Base-by-base conservation (phyloP, 2,113 vertebrate genomes). In the Hyla sarda region DNA sequence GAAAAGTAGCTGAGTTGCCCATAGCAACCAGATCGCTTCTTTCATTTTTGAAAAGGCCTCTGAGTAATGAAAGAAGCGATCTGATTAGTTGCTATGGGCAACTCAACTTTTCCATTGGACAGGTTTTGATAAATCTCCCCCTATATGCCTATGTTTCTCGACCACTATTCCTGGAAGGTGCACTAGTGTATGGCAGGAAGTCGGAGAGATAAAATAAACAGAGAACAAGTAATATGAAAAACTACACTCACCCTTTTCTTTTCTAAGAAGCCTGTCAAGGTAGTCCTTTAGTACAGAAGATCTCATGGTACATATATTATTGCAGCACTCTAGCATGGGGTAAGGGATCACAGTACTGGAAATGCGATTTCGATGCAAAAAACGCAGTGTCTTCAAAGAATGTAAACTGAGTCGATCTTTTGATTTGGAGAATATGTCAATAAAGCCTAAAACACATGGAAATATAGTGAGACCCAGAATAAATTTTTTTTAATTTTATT, bases 361-460 rank as follows among this genome's bases (percentile, higher is more conserved):
- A 88, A 99, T 96, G 19, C 98, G 96, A 88, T 99, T 98, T 30
- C 97, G 94, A 88, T 98, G 98, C 88, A 99, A 83, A 91, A 98
- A 99, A 1, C 96, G 95, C 85, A 99, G 92, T 72, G 97, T 97
- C 94, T 97, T 96, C 0, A 96, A 95, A 5, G 97, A 94, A 1
- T 99, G 97, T 5, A 93, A 90, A 74, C 93, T 94, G 60, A 97
- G 94, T 37, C 96, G 90, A 87, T 99, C 97, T 88, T 96, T 98
- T 0, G 94, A 96, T 87, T 98, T 98, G 3, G 98, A 98, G 90
- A 99, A 99, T 87, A 99, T 99, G 90, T 99, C 98, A 82, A 97
- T 96, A 88, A 99, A 99, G 88, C 98, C 98, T 99, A 23, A 52
- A 9, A 87, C 73, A 23, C 2, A 71, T 10, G 2, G 19, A 71